Percentiles rank a stretch among this genome's conserved stretches.
phyloP scores from a whole-genome alignment of 2,888 invertebrate species.

The Selenia dentaria region DNA sequence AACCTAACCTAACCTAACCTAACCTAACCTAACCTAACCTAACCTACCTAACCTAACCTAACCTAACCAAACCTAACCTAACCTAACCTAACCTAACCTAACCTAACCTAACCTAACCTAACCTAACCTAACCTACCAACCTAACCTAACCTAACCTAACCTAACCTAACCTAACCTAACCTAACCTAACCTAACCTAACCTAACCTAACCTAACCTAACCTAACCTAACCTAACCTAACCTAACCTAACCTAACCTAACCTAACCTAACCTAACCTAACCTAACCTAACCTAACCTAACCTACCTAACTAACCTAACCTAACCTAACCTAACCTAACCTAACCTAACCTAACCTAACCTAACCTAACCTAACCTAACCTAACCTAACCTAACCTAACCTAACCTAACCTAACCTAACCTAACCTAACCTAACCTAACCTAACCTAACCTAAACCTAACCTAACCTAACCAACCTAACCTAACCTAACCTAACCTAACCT shows the following conservation, averaged over 20 bases:
- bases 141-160: conserved; percentile 26
- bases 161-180: conserved; percentile 27
- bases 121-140: conserved; percentile 31
- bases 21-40: conserved; percentile 28
- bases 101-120: conserved; percentile 25
- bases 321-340: conserved; percentile 6
- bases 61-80: conserved; percentile 29
- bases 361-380: conserved; percentile 16
- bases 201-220: conserved; percentile 14
- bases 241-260: conserved; percentile 8
- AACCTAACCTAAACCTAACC: conserved; percentile 27
- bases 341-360: conserved; percentile 14
- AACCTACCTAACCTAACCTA: conserved; percentile 25
- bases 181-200: conserved; percentile 23
- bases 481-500: conserved; percentile 28
- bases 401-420: conserved; percentile 18
- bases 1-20: conserved; percentile 28
- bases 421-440: conserved; percentile 28
- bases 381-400: conserved; percentile 16
- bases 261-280: conserved; percentile 7
- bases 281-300: conserved; percentile 7
- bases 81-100: conserved; percentile 33
- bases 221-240: conserved; percentile 8
- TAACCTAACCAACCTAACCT: conserved; percentile 29
- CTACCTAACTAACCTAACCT: conserved; percentile 14